These are phyloP conservation scores for Marasmarcha lunaedactyla DNA, from an alignment of 2,888 invertebrate genomes.

Conservation along the genomic window DNA sequence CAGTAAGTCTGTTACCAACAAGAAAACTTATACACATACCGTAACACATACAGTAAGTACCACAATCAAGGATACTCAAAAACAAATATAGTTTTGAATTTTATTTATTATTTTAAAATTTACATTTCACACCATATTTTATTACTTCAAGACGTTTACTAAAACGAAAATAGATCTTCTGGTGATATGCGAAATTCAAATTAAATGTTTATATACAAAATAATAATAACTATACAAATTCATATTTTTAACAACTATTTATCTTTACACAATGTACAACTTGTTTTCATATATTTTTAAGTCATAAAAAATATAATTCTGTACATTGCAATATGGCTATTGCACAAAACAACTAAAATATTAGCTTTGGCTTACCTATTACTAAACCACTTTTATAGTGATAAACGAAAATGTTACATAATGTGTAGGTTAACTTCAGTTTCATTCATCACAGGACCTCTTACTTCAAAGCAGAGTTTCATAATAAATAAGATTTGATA, in stretches of 20 bases:
- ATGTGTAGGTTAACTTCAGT: too few relatives aligned
- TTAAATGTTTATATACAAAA: constrained; percentile 29
- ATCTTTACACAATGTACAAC: constrained; percentile 58
- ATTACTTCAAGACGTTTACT: neutral
- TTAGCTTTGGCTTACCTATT: constrained; percentile 66
- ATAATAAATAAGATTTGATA: too few relatives aligned
- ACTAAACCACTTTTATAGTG: neutral
- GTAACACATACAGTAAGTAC: constrained; percentile 15
- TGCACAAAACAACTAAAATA: constrained; percentile 62
- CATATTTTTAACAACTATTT: constrained; percentile 49
- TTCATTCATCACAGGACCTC: too few relatives aligned
- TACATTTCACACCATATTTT: too few relatives aligned
- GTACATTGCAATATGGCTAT: constrained; percentile 64
- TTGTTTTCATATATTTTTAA: constrained; percentile 29
- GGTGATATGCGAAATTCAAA: constrained; percentile 34
- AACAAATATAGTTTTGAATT: too few relatives aligned
- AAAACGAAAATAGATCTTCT: constrained; percentile 11
- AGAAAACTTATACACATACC: constrained; percentile 11
- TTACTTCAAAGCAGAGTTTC: too few relatives aligned
- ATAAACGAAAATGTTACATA: too few relatives aligned
- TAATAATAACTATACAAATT: constrained; percentile 33
- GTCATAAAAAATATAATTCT: constrained; percentile 37
- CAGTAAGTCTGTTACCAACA: constrained; percentile 9
- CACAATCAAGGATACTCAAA: too few relatives aligned
- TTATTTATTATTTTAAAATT: too few relatives aligned